Evolutionary conservation across 2,113 vertebrate genomes (phyloP).

Genomic region (Pristiophorus japonicus): DNA sequence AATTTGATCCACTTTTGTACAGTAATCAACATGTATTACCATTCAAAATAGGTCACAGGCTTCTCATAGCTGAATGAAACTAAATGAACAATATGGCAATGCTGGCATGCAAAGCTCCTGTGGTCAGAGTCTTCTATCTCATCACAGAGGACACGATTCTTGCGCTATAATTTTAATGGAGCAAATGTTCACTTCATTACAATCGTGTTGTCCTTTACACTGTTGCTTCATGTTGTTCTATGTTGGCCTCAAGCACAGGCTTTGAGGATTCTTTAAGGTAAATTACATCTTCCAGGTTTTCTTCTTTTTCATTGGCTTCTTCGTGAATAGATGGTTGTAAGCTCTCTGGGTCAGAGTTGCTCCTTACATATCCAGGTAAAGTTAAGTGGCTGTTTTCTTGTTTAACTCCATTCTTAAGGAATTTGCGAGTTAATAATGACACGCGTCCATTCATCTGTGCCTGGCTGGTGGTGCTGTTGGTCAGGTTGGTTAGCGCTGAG

Average conservation of each 20-base stretch:
- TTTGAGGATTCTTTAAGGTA: constrained; percentile 55
- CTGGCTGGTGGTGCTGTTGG: constrained; percentile 76
- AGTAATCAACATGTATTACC: background rate
- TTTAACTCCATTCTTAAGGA: constrained; percentile 41
- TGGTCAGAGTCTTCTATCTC: background rate
- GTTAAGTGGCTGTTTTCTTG: constrained; percentile 53
- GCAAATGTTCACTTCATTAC: constrained; percentile 21
- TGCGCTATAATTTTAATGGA: background rate
- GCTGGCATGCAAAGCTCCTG: background rate
- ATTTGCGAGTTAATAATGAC: constrained; percentile 56
- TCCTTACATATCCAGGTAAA: constrained; percentile 76
- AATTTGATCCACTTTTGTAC: background rate
- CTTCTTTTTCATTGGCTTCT: constrained; percentile 56
- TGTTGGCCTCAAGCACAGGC: constrained; percentile 38
- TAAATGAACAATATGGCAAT: background rate
- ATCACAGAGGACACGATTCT: background rate
- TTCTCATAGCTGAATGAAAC: background rate
- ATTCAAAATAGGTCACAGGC: background rate
- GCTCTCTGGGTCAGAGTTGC: constrained; percentile 70
- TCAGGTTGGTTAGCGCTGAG: constrained; percentile 69
- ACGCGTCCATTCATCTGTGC: constrained; percentile 63
- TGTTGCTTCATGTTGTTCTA: constrained; percentile 55
- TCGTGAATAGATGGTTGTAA: constrained; percentile 56
- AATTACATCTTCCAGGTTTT: constrained; percentile 59
- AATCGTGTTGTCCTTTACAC: constrained; percentile 45